Conservation (phyloP, 2,113 vertebrate species). For the Oceanodroma tethys region DNA sequence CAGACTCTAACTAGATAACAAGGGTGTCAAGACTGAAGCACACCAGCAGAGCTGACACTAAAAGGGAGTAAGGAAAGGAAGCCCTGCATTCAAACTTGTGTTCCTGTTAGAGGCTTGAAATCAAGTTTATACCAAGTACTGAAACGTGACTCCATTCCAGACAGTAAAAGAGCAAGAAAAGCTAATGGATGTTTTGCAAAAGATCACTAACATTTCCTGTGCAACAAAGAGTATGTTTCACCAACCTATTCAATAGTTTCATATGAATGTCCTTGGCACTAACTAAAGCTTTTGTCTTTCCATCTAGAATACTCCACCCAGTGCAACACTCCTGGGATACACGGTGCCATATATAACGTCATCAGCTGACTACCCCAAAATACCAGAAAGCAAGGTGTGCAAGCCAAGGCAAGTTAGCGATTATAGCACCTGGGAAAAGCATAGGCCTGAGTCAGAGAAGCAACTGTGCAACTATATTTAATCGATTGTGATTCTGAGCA, state of each 20-base stretch:
- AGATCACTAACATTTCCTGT: not conserved
- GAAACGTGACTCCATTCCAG: not conserved
- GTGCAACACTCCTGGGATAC: not conserved
- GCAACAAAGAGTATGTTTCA: not conserved
- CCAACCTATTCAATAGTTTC: not conserved
- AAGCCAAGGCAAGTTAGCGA: not conserved
- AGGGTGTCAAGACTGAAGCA: not conserved
- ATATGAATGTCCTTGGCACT: not conserved
- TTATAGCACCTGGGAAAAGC: not conserved
- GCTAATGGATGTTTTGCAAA: not conserved
- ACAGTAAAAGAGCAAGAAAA: not conserved
- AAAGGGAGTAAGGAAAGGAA: not conserved
- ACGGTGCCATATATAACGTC: not conserved
- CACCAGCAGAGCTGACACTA: not conserved
- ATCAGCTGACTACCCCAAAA: not conserved
- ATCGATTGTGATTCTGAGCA: not conserved
- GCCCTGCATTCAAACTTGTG: not conserved
- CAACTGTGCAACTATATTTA: not conserved
- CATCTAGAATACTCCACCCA: not conserved
- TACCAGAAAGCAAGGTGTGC: not conserved
- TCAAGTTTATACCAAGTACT: not conserved
- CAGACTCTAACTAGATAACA: not conserved
- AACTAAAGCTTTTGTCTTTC: not conserved
- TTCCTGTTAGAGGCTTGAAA: not conserved
- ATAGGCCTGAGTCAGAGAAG: not conserved